Evolutionary conservation across 2,113 vertebrate genomes (phyloP).

Genomic region (Eurypyga helias): DNA sequence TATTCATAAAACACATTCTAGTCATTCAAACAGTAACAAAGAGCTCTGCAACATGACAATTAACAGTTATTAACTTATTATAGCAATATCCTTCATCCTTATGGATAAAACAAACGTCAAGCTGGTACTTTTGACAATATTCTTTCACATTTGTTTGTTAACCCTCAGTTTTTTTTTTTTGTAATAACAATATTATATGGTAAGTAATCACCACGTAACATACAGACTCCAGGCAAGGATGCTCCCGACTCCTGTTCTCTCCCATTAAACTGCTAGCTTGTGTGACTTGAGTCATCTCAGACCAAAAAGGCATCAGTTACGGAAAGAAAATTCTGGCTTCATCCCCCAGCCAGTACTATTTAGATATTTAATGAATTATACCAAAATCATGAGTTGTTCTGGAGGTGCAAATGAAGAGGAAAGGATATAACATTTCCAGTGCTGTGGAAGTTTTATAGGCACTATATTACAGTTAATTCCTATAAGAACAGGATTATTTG

Average conservation of each 20-base stretch:
- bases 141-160: neutral
- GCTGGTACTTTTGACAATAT: neutral
- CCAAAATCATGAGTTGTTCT: neutral
- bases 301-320: neutral
- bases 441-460: neutral
- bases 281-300: neutral
- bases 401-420: neutral
- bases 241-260: neutral
- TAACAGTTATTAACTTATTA: neutral
- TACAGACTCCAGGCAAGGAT: neutral
- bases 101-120: neutral
- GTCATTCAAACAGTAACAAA: neutral
- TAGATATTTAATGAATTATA: neutral
- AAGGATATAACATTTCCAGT: neutral
- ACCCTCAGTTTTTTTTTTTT: neutral
- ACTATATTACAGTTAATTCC: neutral
- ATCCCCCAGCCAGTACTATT: neutral
- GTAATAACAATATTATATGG: neutral
- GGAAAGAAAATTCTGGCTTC: neutral
- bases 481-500: neutral
- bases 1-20: neutral
- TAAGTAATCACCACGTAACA: neutral
- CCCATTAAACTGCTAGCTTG: neutral
- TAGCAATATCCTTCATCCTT: neutral
- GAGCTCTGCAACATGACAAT: neutral